Evolutionary conservation across 1,140 invertebrate genomes (phyloP), one percentile per base, ranked within the genome.

Genomic region (Trachelipus rathkii): DNA sequence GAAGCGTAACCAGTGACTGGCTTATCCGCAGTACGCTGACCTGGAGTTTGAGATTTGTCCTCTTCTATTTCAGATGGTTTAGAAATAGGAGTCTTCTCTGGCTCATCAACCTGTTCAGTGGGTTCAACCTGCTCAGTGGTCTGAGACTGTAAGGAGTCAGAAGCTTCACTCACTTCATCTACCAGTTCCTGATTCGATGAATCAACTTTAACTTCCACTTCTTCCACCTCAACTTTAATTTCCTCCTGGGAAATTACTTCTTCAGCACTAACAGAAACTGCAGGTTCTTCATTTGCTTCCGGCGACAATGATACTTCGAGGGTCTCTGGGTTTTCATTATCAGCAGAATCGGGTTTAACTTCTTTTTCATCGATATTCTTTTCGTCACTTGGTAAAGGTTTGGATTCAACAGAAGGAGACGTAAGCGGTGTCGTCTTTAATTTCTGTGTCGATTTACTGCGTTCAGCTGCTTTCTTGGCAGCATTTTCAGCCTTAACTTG

Each of bases 371-470:
- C 53, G 53, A 73, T 77, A 44, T 78, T 78, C 44, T 74, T 71
- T 46, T 78, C 76, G 13, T 33, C 50, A 50, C 72, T 72, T 46
- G 77, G 75, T 13, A 79, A 45, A 44, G 84, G 82, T 10, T 84
- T 83, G 60, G 84, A 83, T 79, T 89, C 88, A 33, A 84, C 83
- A 5, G 85, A 85, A 0, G 88, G 88, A 78, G 88, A 89, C 74
- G 88, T 87, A 67, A 88, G 78, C 4, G 88, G 88, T 45, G 88
- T 89, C 23, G 86, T 86, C 21, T 76, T 77, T 24, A 66, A 46
- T 69, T 77, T 81, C 8, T 78, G 77, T 13, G 77, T 73, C 50
- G 72, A 33, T 50, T 76, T 80, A 44, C 74, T 80, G 19, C 75
- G 72, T 33, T 81, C 79, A 44, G 69, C 69, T 50, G 78, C 81